Evolutionary conservation across 2,113 vertebrate genomes (phyloP).

Genomic region (Holacanthus passer): DNA sequence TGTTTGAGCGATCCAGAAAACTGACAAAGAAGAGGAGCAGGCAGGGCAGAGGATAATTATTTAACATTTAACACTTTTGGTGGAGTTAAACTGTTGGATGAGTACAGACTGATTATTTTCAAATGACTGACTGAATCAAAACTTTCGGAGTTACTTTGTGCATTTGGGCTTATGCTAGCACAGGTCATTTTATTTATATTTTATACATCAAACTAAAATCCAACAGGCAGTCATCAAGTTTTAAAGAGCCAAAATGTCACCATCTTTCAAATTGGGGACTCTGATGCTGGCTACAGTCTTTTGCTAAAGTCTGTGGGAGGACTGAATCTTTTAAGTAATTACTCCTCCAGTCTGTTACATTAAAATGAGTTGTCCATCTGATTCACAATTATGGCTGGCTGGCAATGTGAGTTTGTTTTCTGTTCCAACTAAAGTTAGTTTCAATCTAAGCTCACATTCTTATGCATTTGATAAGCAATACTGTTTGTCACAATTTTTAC

Average conservation of each 20-base stretch:
- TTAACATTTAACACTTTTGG: background rate
- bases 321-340: background rate
- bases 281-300: background rate
- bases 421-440: background rate
- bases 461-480: background rate
- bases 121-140: background rate
- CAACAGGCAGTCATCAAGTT: background rate
- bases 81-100: background rate
- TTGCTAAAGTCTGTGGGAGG: background rate
- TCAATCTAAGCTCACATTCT: background rate
- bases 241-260: background rate
- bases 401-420: background rate
- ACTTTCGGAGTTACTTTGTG: background rate
- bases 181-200: no score
- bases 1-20: constrained; percentile 12
- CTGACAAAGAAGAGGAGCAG: background rate
- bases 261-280: background rate
- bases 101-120: background rate
- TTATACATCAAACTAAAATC: no score
- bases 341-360: background rate
- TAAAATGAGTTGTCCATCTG: background rate
- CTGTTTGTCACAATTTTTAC: background rate
- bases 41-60: background rate
- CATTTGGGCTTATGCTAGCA: background rate
- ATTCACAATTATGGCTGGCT: background rate